Percentiles rank a stretch among this genome's conserved stretches.
These are phyloP conservation scores for Enteromius radiatus DNA, from an alignment of 2,797 vertebrate species.

Conservation along the genomic window DNA sequence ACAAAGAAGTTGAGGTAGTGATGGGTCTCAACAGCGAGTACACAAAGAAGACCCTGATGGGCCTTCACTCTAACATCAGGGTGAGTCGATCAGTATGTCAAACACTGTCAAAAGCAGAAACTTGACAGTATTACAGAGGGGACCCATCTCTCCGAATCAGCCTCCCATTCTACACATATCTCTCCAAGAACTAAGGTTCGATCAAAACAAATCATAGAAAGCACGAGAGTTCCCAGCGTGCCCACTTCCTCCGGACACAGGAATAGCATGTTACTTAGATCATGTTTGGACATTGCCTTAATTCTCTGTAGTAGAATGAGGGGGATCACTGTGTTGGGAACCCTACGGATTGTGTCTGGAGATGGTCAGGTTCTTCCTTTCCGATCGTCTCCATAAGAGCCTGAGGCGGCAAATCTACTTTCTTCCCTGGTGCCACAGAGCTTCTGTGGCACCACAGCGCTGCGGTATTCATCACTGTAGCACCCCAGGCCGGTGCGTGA, in stretches of 20 bases:
- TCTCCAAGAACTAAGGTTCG: conserved; percentile 68
- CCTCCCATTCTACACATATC: conserved; percentile 46
- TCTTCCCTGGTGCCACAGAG: conserved; percentile 69
- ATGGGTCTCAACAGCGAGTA: conserved; percentile 68
- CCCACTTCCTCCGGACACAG: conserved; percentile 56
- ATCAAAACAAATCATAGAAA: conserved; percentile 78
- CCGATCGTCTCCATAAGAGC: conserved; percentile 56
- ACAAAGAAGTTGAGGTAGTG: conserved; percentile 66
- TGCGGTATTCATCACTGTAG: conserved; percentile 69
- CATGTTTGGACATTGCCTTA: conserved; percentile 63
- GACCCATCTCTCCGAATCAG: conserved; percentile 70
- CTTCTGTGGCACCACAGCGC: conserved; percentile 71
- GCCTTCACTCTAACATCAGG: conserved; percentile 67
- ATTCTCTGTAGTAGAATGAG: conserved; percentile 60
- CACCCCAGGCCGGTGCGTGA: conserved; percentile 75
- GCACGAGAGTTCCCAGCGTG: conserved; percentile 66
- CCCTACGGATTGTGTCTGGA: conserved; percentile 46
- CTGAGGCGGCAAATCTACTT: conserved; percentile 63
- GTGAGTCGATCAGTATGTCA: conserved; percentile 59
- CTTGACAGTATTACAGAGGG: conserved; percentile 59
- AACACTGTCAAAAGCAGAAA: conserved; percentile 41
- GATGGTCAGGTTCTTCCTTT: conserved; percentile 54
- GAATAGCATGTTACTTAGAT: conserved; percentile 65
- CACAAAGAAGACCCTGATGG: conserved; percentile 66
- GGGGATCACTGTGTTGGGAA: conserved; percentile 65